Percentiles rank a stretch among this genome's conserved stretches.
phyloP scores from a whole-genome alignment of 2,888 invertebrate species.

The Nowickia ferox region DNA sequence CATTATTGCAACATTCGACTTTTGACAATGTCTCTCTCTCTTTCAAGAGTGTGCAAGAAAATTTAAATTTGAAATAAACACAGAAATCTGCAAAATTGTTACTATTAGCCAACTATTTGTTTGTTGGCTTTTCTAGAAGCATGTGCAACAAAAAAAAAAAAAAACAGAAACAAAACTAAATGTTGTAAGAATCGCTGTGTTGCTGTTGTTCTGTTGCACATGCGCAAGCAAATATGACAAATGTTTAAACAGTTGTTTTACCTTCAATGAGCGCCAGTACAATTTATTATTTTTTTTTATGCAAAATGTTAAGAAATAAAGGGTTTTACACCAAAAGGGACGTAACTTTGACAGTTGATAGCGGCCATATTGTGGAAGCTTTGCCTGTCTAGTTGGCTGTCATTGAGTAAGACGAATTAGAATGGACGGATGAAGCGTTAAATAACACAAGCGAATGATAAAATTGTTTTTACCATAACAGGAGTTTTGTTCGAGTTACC shows the following conservation, averaged over 20 bases:
- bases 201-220: constrained; percentile 65
- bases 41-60: constrained; percentile 44
- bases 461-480: no score
- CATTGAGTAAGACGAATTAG: no score
- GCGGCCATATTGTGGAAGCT: no score
- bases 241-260: constrained; percentile 62
- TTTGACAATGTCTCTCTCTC: constrained; percentile 51
- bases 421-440: no score
- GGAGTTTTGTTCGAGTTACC: no score
- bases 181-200: constrained; percentile 39
- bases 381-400: no score
- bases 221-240: constrained; percentile 71
- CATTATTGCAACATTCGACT: constrained; percentile 69
- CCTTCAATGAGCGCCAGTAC: constrained; percentile 37
- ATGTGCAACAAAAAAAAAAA: constrained; percentile 7
- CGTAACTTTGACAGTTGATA: no score
- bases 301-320: constrained; percentile 15
- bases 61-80: constrained; percentile 40
- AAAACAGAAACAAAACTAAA: constrained; percentile 33
- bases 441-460: no score
- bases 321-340: no score
- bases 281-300: constrained; percentile 27
- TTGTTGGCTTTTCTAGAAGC: background rate
- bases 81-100: constrained; percentile 37
- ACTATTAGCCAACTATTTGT: constrained; percentile 60